Evolutionary conservation across 2,113 vertebrate species (phyloP).

Genomic region (Strigops habroptila): DNA sequence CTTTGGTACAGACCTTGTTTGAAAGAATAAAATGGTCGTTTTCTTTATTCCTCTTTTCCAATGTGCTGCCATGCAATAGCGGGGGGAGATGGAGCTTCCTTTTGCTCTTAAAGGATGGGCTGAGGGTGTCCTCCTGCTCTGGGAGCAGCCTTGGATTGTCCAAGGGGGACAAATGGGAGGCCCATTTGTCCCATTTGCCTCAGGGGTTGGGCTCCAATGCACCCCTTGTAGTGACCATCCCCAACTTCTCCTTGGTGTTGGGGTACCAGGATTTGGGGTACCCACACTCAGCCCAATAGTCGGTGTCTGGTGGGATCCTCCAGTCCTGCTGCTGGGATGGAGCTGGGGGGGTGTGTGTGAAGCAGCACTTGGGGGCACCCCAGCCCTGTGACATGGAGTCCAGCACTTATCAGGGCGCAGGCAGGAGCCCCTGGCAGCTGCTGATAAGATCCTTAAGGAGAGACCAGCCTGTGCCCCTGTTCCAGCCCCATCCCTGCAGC

Average conservation of each 20-base stretch:
- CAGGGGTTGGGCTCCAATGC: background rate
- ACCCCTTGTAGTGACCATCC: background rate
- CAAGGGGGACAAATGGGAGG: background rate
- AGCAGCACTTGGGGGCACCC: background rate
- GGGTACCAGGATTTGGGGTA: background rate
- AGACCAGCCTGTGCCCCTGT: background rate
- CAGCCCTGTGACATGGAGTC: accelerated
- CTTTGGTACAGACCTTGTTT: background rate
- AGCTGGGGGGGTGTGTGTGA: background rate
- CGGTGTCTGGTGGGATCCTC: background rate
- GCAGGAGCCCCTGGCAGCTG: background rate
- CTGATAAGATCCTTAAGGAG: background rate
- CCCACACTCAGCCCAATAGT: accelerated
- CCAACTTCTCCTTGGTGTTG: background rate
- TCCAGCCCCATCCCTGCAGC: background rate
- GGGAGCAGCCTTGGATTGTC: background rate
- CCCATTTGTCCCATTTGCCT: background rate
- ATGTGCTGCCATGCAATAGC: background rate
- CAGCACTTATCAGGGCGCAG: background rate
- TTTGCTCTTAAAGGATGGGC: background rate
- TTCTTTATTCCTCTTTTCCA: background rate
- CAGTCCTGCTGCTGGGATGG: background rate
- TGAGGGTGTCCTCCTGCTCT: background rate
- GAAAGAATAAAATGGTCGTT: background rate
- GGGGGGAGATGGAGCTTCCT: background rate